Base-by-base conservation (phyloP, 2,113 vertebrate genomes). In the Vidua chalybeata region DNA sequence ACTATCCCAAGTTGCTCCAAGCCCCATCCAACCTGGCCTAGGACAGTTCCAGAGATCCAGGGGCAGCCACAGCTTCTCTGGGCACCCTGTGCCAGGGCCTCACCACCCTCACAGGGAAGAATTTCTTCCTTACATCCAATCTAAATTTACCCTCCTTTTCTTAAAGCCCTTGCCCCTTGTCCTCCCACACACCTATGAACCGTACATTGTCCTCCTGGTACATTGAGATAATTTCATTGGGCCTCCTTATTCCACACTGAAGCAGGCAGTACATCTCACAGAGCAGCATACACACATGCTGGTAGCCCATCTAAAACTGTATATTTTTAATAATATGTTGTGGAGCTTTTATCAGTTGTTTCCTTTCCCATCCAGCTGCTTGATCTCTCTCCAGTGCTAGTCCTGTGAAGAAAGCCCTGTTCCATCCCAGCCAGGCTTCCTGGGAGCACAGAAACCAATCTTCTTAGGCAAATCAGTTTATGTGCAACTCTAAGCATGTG, bases 21-120 rank as follows among this genome's bases (percentile, higher is more conserved):
- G 4, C 18, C 30, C 35, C 0, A 0, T 63, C 27, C 72, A 69
- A 0, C 6, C n/a, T 41, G 46, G 26, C 21, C 22, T 37, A 14
- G 56, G 15, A 3, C 27, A 37, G 4, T 49, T 3, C 21, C 72
- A 43, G 27, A 6, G n/a, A 62, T 55, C 33, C 48, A 55, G 63
- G 22, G 11, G 31, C 49, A 71, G 31, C 18, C 72, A 63, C 64
- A 84, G 43, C 43, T 77, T 10, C 56, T 56, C 43, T 63, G 35
- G 14, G 11, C 11, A 76, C 0, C 33, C 30, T 62, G 13, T 54
- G 39, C 39, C 46, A 52, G n/a, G 20, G 11, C 7, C 26, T 33
- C 2, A 0, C 4, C 35, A 63, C 10, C 5, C 27, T 51, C 56
- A 24, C 10, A 56, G 13, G 2, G 12, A 63, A 7, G 0, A 28